Evolutionary conservation across 2,888 invertebrate genomes (phyloP).

Genomic region (Rutpela maculata): DNA sequence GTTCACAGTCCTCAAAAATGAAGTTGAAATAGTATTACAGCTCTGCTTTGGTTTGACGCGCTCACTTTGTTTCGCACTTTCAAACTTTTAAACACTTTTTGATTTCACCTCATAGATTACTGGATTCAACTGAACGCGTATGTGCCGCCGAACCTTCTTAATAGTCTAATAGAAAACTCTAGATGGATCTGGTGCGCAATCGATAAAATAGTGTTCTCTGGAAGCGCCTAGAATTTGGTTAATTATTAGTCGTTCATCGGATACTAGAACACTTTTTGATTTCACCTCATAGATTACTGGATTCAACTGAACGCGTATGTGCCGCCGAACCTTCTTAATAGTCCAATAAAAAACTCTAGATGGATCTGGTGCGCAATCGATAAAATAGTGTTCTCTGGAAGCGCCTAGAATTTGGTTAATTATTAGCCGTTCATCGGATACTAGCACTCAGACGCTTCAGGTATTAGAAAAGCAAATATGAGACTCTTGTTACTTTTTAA

Average conservation of each 20-base stretch:
- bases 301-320: background rate
- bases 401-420: background rate
- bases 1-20: background rate
- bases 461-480: too few species aligned
- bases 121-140: background rate
- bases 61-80: constrained; percentile 1
- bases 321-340: background rate
- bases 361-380: constrained; percentile 20
- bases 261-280: too few species aligned
- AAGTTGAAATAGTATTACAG: constrained; percentile 22
- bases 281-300: too few species aligned
- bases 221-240: constrained; percentile 14
- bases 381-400: constrained; percentile 7
- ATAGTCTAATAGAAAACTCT: constrained; percentile 6
- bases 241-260: constrained; percentile 2
- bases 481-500: too few species aligned
- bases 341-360: constrained; percentile 9
- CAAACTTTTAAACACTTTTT: background rate
- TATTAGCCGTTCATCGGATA: constrained; percentile 23
- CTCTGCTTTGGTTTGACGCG: constrained; percentile 1
- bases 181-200: constrained; percentile 18
- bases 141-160: background rate
- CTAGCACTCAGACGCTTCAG: background rate
- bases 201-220: constrained; percentile 12
- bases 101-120: too few species aligned